These are phyloP conservation scores for Phyllostomus discolor DNA, from an alignment of 2,113 vertebrate species.

Conservation along the genomic window DNA sequence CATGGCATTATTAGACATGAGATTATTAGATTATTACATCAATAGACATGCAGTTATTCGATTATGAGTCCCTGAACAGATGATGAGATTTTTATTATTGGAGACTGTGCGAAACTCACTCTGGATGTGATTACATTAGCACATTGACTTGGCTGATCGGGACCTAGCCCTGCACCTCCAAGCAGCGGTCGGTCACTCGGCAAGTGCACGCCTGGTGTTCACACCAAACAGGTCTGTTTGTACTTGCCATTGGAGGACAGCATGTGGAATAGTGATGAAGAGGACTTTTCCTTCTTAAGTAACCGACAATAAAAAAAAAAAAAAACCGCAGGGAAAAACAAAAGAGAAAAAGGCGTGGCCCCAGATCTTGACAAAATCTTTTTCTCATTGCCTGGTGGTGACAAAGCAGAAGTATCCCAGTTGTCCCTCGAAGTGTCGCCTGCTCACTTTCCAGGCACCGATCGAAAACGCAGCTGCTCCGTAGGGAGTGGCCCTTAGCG, in stretches of 20 bases:
- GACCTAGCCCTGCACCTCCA: background rate
- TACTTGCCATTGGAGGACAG: slow-evolving; percentile 72
- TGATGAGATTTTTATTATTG: background rate
- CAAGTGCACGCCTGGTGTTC: background rate
- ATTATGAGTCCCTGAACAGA: background rate
- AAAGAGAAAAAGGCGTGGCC: slow-evolving; percentile 61
- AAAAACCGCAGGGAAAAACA: slow-evolving; percentile 69
- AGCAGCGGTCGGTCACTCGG: background rate
- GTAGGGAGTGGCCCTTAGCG: slow-evolving; percentile 64
- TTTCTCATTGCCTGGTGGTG: slow-evolving; percentile 79
- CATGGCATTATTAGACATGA: background rate
- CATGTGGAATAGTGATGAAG: slow-evolving; percentile 64
- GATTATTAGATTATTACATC: background rate
- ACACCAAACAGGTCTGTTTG: slow-evolving; percentile 65
- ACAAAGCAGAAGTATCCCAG: slow-evolving; percentile 79
- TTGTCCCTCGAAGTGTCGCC: slow-evolving; percentile 76
- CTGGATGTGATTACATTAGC: background rate
- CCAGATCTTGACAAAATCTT: slow-evolving; percentile 78
- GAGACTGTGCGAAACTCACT: background rate
- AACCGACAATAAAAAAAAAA: slow-evolving; percentile 73
- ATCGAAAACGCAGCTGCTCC: slow-evolving; percentile 77
- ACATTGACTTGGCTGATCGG: background rate
- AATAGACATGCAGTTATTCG: background rate
- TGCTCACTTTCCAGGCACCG: slow-evolving; percentile 71
- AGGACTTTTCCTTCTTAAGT: slow-evolving; percentile 71